Percentiles rank a stretch among this genome's conserved stretches.
Conservation (phyloP, 2,797 vertebrate genomes). For the Enteromius anoplus region DNA sequence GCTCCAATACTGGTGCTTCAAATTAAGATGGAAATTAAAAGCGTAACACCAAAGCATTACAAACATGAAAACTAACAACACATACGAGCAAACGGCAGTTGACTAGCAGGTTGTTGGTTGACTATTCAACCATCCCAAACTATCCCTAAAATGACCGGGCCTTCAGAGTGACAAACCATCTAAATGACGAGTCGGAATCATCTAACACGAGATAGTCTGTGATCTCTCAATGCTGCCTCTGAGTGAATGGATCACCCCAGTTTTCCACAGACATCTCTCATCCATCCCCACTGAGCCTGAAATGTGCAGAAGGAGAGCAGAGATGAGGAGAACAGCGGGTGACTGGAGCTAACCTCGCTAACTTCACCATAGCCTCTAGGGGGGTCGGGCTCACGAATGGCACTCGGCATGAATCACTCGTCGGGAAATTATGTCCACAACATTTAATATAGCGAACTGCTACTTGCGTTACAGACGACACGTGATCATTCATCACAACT, state of each 20-base stretch:
- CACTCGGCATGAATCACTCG: slow-evolving; percentile 78
- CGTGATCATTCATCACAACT: slow-evolving; percentile 82
- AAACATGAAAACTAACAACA: neutral
- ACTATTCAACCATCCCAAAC: neutral
- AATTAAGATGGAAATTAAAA: neutral
- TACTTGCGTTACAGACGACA: slow-evolving; percentile 74
- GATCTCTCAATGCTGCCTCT: slow-evolving; percentile 43
- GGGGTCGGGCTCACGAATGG: slow-evolving; percentile 62
- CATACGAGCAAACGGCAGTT: neutral
- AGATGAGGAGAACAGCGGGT: slow-evolving; percentile 53
- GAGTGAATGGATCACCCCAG: slow-evolving; percentile 57
- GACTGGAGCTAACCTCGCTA: slow-evolving; percentile 52
- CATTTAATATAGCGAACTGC: slow-evolving; percentile 84
- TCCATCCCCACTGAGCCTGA: slow-evolving; percentile 56
- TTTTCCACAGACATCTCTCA: slow-evolving; percentile 53
- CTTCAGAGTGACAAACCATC: neutral
- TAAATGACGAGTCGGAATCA: neutral
- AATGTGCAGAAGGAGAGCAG: slow-evolving; percentile 57
- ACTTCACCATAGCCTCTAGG: slow-evolving; percentile 47
- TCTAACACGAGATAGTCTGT: slow-evolving; percentile 4
- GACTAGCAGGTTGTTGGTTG: neutral
- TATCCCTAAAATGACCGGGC: neutral
- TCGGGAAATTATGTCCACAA: slow-evolving; percentile 79
- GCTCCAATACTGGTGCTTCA: neutral
- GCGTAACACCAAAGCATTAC: neutral